phyloP scores from a whole-genome alignment of 2,888 invertebrate species.

The Brachylomia viminalis region DNA sequence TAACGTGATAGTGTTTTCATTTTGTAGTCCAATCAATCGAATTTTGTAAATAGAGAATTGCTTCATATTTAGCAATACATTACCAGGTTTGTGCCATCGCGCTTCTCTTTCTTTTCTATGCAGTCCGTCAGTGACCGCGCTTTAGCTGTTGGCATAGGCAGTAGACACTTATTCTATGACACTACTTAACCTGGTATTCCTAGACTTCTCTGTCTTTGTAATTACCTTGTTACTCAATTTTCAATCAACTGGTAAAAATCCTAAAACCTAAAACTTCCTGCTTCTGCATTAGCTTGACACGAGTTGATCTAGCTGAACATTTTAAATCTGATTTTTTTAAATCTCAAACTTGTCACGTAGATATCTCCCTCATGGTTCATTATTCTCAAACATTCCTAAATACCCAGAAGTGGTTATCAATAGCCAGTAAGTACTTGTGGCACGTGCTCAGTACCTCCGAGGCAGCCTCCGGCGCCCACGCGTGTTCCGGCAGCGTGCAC shows the following conservation, averaged over 20 bases:
- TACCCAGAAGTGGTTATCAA: conserved; percentile 36
- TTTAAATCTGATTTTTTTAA: background rate
- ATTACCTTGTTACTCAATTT: background rate
- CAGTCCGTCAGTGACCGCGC: too few relatives aligned
- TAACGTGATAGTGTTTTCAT: too few relatives aligned
- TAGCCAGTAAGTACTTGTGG: conserved; percentile 27
- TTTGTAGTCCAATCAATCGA: too few relatives aligned
- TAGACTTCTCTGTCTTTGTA: background rate
- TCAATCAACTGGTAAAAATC: background rate
- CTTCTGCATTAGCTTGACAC: background rate
- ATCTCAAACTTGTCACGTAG: background rate
- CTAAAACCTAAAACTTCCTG: background rate
- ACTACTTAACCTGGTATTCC: background rate
- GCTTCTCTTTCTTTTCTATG: too few relatives aligned
- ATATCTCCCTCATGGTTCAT: background rate
- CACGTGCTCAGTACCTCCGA: conserved; percentile 61
- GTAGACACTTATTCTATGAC: background rate
- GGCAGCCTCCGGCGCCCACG: conserved; percentile 68
- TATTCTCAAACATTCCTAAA: conserved; percentile 10
- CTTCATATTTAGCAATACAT: too few relatives aligned
- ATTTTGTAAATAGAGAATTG: too few relatives aligned
- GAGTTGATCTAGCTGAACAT: background rate
- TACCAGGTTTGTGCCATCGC: too few relatives aligned
- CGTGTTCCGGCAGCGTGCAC: conserved; percentile 67
- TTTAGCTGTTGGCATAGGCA: too few relatives aligned